These are phyloP conservation scores for Xylophagus ater DNA, from an alignment of 2,888 invertebrate genomes.

Conservation along the genomic window DNA sequence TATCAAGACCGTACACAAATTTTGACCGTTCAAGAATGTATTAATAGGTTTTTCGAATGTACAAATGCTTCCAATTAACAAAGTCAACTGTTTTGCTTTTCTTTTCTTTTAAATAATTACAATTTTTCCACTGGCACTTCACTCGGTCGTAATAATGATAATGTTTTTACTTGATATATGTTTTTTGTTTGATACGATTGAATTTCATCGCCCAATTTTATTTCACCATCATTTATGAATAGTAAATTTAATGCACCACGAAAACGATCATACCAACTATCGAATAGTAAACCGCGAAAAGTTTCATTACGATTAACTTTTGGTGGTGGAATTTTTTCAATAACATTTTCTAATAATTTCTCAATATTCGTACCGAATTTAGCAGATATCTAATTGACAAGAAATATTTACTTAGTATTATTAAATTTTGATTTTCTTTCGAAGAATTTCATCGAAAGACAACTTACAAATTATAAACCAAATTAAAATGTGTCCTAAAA, in stretches of 20 bases:
- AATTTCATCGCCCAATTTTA: slow-evolving; percentile 65
- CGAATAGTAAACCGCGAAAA: slow-evolving; percentile 78
- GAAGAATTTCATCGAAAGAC: too few relatives aligned
- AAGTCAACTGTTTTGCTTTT: not conserved
- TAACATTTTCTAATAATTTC: slow-evolving; percentile 63
- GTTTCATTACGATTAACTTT: slow-evolving; percentile 45
- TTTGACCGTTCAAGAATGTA: too few relatives aligned
- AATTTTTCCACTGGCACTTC: slow-evolving; percentile 54
- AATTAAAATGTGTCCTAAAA: too few relatives aligned
- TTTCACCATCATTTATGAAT: slow-evolving; percentile 64
- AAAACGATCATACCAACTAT: slow-evolving; percentile 87
- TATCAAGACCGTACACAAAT: too few relatives aligned
- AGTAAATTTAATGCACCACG: slow-evolving; percentile 69
- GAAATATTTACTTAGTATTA: too few relatives aligned
- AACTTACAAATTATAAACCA: too few relatives aligned
- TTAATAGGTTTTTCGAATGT: too few relatives aligned
- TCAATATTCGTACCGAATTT: slow-evolving; percentile 80
- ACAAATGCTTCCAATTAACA: too few relatives aligned
- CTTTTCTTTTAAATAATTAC: slow-evolving; percentile 36
- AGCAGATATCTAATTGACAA: slow-evolving; percentile 60
- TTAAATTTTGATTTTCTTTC: not conserved
- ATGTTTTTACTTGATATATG: slow-evolving; percentile 62
- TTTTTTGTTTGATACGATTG: slow-evolving; percentile 60
- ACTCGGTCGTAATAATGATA: slow-evolving; percentile 70
- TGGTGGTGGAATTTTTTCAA: slow-evolving; percentile 69